Base-by-base conservation (phyloP, 2,113 vertebrate genomes). In the Rhinogobius similis region DNA sequence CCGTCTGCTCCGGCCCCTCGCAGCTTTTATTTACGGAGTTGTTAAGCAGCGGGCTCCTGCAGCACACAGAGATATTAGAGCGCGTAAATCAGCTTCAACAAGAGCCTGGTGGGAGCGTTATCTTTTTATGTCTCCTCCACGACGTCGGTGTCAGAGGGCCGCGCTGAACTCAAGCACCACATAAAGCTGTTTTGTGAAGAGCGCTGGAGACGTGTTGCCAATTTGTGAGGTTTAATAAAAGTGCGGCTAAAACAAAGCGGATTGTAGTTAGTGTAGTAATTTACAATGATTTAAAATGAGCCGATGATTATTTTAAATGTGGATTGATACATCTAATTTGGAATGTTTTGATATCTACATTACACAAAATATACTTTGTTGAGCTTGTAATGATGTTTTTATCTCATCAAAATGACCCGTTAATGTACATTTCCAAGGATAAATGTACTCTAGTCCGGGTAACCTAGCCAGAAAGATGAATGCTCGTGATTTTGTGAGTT, bases 11-110 rank as follows among this genome's bases (percentile, higher is more conserved):
- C 63, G 68, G 41, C 77, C 69, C 69, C 61, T 62, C 68, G 62
- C 2, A 85, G 72, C 68, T 81, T 87, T 85, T 89, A 92, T 92
- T 90, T 91, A 88, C 83, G 21, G 74, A 82, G 78, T 72, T 77
- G 86, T 89, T 89, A 77, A 81, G 83, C 71, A 50, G 81, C 73
- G 27, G 73, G 71, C 79, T 83, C 73, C 70, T 83, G 74, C 69
- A 85, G 82, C 83, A 76, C 81, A 65, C 59, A 77, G 56, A 83
- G 88, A 89, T 89, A 87, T 91, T 89, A 87, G 73, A 82, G 83
- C 67, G 70, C 39, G 61, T 90, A 90, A 89, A 90, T 90, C 87
- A 89, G 83, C 56, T 72, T 67, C 75, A 89, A 86, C 79, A 48
- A 76, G 86, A 75, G 67, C 84, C 74, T 74, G 46, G 69, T 67